phyloP scores from a whole-genome alignment of 2,888 invertebrate genomes.

The Eugnorisma glareosa region DNA sequence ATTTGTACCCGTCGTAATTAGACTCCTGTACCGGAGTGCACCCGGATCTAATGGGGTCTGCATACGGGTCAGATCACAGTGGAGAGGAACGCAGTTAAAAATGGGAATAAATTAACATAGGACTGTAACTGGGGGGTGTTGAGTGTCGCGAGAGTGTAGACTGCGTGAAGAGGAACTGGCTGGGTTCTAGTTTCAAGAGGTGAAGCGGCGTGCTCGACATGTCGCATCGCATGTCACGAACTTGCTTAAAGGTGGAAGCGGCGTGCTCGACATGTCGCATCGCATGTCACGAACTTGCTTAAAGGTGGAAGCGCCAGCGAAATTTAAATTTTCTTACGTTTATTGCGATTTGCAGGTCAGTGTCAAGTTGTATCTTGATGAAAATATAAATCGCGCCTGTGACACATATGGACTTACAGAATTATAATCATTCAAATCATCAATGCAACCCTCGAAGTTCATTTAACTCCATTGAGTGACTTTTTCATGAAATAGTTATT shows the following conservation, averaged over 20 bases:
- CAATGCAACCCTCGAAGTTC: no score
- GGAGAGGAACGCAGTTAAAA: slow-evolving; percentile 55
- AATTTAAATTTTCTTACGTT: no score
- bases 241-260: no score
- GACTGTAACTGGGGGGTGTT: slow-evolving; percentile 23
- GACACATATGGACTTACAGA: no score
- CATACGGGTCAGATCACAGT: slow-evolving; percentile 65
- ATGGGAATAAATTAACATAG: slow-evolving; percentile 59
- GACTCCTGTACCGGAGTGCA: slow-evolving; percentile 71
- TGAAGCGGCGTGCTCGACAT: neutral
- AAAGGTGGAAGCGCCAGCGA: no score
- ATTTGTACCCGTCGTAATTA: slow-evolving; percentile 81
- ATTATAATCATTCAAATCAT: no score
- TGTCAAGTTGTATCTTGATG: no score
- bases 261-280: neutral
- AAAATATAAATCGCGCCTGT: no score
- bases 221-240: neutral
- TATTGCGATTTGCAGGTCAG: no score
- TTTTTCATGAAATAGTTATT: no score
- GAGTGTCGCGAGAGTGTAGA: slow-evolving; percentile 31
- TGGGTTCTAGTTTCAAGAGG: slow-evolving; percentile 19
- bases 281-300: neutral
- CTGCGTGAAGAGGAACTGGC: slow-evolving; percentile 30
- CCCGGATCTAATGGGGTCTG: slow-evolving; percentile 68
- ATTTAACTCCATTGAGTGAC: no score